Base-by-base conservation (phyloP, 1,140 invertebrate genomes). In the Drosophila bifasciata region DNA sequence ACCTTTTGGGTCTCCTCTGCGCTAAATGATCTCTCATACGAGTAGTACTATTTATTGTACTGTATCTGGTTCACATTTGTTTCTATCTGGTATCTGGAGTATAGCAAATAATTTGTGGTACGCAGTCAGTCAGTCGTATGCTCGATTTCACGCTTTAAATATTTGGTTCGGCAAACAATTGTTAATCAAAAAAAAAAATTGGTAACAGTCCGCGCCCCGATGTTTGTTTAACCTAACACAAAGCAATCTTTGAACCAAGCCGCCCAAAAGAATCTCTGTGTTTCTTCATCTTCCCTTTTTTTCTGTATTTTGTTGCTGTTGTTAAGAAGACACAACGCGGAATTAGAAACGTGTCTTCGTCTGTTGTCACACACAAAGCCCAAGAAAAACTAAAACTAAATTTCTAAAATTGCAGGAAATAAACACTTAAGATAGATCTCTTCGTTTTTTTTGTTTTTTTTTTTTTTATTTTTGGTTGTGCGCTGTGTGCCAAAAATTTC, bases 101-200 rank as follows among this genome's bases (percentile, higher is more conserved):
- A 62, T 60, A 61, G 71, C 74, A 85, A 72, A 84, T 69, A 85
- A 23, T 56, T 56, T 67, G 63, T 46, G 63, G 50, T 69, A 56
- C 15, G 17, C 32, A 53, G 28, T 32, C 61, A 56, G 13, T 15
- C 32, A 53, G 28, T 32, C 61, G 50, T 69, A 56, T n/a, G 66
- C 56, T 66, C 83, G 74, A 86, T 85, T 85, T 85, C 81, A 85
- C 70, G 83, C 77, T 72, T 74, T 79, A 74, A 74, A 74, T 76
- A 76, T 72, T 59, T 76, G 72, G 25, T 36, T 41, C 40, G 21
- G 28, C 52, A 62, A 69, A 88, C 81, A 81, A 86, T 86, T 81
- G 81, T 80, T 85, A 85, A 85, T 85, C 83, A 86, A 86, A 73
- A 64, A 50, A 62, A 63, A 73, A 74, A n/a, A n/a, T n/a, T 73